Conservation (phyloP, 2,888 invertebrate genomes). For the Slavum lentiscoides region DNA sequence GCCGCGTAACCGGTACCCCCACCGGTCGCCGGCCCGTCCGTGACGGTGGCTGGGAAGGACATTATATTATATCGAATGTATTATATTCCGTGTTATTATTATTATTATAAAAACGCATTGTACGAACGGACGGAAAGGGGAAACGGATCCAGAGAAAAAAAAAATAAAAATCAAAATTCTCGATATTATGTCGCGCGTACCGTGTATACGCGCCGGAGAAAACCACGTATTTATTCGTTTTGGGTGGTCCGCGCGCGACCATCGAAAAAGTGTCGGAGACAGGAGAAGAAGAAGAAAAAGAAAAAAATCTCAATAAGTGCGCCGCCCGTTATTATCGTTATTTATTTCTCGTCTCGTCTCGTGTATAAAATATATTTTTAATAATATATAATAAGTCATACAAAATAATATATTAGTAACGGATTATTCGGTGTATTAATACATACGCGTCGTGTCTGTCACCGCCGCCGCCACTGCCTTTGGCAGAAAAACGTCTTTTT, state of each 20-base stretch:
- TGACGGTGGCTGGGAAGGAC: too few species aligned
- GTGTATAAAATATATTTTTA: neutral
- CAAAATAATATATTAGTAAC: too few species aligned
- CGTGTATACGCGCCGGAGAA: neutral
- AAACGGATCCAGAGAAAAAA: conserved; percentile 4
- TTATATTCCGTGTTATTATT: neutral
- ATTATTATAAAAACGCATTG: neutral
- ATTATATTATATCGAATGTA: neutral
- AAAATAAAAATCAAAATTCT: neutral
- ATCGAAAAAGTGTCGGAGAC: neutral
- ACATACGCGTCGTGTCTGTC: too few species aligned
- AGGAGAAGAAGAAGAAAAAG: too few species aligned
- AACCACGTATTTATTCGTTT: neutral
- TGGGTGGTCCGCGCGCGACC: conserved; percentile 37
- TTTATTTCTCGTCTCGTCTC: neutral
- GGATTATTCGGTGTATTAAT: too few species aligned
- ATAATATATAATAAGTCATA: too few species aligned
- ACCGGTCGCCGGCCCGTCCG: too few species aligned
- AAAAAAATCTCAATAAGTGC: neutral
- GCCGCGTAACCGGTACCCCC: conserved; percentile 24
- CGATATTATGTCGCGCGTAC: too few species aligned
- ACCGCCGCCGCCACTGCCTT: too few species aligned
- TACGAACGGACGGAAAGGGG: neutral
- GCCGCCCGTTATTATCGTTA: too few species aligned
- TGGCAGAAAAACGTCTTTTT: too few species aligned